Conservation (phyloP, 2,113 vertebrate species). For the Raja brachyura region DNA sequence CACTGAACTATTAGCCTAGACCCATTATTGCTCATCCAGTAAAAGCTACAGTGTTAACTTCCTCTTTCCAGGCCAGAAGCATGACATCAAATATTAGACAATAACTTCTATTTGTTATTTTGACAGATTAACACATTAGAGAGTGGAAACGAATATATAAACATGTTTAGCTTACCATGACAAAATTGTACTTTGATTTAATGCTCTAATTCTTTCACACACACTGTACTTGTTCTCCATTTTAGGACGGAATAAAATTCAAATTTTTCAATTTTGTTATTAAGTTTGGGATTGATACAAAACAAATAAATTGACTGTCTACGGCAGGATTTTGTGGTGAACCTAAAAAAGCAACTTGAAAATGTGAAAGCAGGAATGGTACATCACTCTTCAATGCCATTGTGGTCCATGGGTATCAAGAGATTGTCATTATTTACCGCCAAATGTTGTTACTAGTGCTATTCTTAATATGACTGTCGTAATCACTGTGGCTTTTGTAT, state of each 20-base stretch:
- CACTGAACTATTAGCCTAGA: too few species aligned
- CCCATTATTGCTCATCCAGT: too few species aligned
- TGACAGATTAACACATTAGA: neutral
- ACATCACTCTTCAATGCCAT: neutral
- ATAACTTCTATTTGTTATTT: neutral
- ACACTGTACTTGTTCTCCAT: neutral
- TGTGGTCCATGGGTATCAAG: neutral
- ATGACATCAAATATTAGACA: neutral
- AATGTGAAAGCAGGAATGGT: neutral
- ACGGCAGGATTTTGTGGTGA: neutral
- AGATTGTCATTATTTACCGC: neutral
- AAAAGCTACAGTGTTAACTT: too few species aligned
- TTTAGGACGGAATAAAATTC: neutral
- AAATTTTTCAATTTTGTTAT: conserved; percentile 1
- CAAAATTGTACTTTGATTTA: neutral
- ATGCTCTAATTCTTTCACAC: neutral
- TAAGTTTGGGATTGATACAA: neutral
- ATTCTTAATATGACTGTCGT: neutral
- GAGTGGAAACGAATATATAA: neutral
- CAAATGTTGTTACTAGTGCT: neutral
- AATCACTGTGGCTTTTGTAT: neutral
- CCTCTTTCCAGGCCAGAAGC: too few species aligned
- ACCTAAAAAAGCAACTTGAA: neutral
- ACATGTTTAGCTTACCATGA: neutral
- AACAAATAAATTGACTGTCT: neutral